Conservation (phyloP, 2,888 invertebrate genomes). For the Crossocerus cetratus region DNA sequence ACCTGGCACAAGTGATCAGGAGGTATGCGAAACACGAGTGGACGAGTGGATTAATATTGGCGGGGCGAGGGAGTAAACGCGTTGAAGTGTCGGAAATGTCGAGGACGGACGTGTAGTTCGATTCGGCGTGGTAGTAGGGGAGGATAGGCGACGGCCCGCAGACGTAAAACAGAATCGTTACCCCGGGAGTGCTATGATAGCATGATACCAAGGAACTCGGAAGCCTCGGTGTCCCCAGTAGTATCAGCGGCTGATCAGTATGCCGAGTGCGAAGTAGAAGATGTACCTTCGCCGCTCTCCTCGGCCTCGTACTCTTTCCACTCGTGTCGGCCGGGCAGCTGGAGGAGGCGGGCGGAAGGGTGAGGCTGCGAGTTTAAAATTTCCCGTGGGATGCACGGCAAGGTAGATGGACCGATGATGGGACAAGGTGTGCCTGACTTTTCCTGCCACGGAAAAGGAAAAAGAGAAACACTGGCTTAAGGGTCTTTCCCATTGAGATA, state of each 20-base stretch:
- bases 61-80: too few relatives aligned
- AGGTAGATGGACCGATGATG: conserved; percentile 50
- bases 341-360: conserved; percentile 24
- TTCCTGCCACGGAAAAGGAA: neutral
- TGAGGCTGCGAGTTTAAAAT: conserved; percentile 52
- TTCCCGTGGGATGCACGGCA: conserved; percentile 51
- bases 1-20: too few relatives aligned
- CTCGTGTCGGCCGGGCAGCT: conserved; percentile 3
- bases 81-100: too few relatives aligned
- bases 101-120: too few relatives aligned
- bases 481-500: too few relatives aligned
- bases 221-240: neutral
- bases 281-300: conserved; percentile 19
- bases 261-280: conserved; percentile 31
- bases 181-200: neutral
- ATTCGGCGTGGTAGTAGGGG: too few relatives aligned
- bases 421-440: conserved; percentile 10
- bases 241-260: conserved; percentile 40
- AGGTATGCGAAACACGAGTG: too few relatives aligned
- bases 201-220: conserved; percentile 8
- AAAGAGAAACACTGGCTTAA: too few relatives aligned
- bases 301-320: conserved; percentile 10
- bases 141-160: too few relatives aligned
- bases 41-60: too few relatives aligned
- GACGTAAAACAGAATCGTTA: conserved; percentile 15